Percentiles rank a stretch among this genome's conserved stretches.
phyloP scores from a whole-genome alignment of 2,113 vertebrate genomes.

The Malurus alboscapulatus region DNA sequence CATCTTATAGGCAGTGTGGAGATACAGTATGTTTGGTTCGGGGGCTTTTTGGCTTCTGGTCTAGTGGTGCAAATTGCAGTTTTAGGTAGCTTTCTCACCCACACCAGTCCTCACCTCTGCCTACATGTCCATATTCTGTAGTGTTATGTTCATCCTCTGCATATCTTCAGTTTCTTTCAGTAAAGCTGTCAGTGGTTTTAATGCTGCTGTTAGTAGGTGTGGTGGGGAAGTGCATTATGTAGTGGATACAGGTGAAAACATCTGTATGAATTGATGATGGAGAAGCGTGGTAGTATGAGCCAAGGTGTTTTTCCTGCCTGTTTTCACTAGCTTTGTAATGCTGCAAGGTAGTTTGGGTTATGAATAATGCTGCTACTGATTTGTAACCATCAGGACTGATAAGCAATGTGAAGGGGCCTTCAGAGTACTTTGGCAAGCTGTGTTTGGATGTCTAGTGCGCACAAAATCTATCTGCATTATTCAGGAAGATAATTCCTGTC shows the following conservation, averaged over 20 bases:
- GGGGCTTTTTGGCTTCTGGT: not conserved
- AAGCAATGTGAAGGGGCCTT: not conserved
- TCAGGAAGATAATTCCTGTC: not conserved
- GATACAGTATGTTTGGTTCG: not conserved
- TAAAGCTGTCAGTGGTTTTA: not conserved
- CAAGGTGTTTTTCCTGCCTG: not conserved
- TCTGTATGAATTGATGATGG: not conserved
- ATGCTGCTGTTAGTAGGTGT: not conserved
- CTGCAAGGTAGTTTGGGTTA: not conserved
- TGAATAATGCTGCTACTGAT: slow-evolving; percentile 1
- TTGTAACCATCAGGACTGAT: not conserved
- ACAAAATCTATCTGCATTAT: not conserved
- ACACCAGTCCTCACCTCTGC: not conserved
- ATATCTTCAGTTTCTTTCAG: not conserved
- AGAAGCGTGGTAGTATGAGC: not conserved
- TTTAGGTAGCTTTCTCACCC: not conserved
- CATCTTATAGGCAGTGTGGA: not conserved
- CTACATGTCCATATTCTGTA: not conserved
- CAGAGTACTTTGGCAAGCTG: not conserved
- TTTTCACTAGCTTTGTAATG: not conserved
- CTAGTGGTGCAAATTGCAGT: not conserved
- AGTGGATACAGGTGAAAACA: not conserved
- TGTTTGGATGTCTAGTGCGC: not conserved
- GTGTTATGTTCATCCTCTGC: not conserved
- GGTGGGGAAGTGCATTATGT: not conserved